Conservation (phyloP, 1,140 invertebrate species). For the Diabrotica undecimpunctata region DNA sequence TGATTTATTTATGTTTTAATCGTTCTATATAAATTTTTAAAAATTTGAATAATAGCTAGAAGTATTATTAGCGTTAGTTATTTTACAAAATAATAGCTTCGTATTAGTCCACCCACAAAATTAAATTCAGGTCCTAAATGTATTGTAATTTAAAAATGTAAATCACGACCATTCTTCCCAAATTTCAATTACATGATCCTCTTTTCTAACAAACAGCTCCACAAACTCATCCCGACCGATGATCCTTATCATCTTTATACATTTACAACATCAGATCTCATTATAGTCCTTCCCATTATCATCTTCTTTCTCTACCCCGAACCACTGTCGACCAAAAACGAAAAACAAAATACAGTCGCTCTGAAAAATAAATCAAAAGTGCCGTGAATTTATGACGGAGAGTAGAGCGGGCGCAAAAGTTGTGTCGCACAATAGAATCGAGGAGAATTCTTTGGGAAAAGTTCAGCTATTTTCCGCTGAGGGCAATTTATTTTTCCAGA, state of each 20-base stretch:
- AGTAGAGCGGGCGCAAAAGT: slow-evolving; percentile 19
- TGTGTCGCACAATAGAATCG: slow-evolving; percentile 39
- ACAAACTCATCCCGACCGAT: not conserved
- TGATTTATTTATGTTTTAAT: too few relatives aligned
- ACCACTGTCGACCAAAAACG: not conserved
- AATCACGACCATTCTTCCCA: not conserved
- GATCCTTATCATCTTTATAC: not conserved
- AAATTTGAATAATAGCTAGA: too few relatives aligned
- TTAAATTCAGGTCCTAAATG: too few relatives aligned
- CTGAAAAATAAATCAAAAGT: slow-evolving; percentile 1
- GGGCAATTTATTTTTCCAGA: slow-evolving; percentile 51
- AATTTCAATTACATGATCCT: slow-evolving; percentile 1
- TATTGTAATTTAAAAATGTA: too few relatives aligned
- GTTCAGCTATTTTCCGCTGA: slow-evolving; percentile 48
- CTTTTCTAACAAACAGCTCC: not conserved
- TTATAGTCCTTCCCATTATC: not conserved
- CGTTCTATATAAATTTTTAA: too few relatives aligned
- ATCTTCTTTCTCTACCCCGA: slow-evolving; percentile 1
- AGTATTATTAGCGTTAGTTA: too few relatives aligned
- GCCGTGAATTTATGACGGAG: not conserved
- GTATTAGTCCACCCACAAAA: too few relatives aligned
- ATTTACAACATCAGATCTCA: slow-evolving; percentile 2
- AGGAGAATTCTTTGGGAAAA: slow-evolving; percentile 45
- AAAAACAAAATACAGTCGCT: slow-evolving; percentile 1
- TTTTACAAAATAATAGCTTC: too few relatives aligned